Conservation (phyloP, 2,888 invertebrate species). For the Unio delphinus region DNA sequence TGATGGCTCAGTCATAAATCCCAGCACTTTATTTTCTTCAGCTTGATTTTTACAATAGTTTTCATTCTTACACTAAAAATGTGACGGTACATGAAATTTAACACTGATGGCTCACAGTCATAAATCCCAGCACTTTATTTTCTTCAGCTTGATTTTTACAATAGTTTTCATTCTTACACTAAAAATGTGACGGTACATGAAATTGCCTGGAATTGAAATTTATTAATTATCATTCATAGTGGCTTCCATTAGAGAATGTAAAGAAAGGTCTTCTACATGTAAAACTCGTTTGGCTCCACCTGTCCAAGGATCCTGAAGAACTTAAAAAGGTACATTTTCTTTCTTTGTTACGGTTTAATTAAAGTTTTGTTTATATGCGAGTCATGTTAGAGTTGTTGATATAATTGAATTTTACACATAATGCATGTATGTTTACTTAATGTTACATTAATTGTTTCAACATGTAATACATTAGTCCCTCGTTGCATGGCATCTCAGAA, state of each 20-base stretch:
- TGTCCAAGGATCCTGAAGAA: constrained; percentile 81
- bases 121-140: too few species aligned
- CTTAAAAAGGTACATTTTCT: constrained; percentile 79
- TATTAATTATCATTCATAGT: constrained; percentile 75
- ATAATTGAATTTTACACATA: constrained; percentile 1
- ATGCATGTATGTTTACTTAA: neutral
- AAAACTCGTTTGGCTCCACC: constrained; percentile 89
- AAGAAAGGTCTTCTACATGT: constrained; percentile 95
- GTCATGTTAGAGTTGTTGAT: neutral
- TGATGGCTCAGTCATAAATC: too few species aligned
- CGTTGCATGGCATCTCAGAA: too few species aligned
- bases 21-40: too few species aligned
- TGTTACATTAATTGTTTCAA: too few species aligned
- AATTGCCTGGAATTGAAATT: neutral
- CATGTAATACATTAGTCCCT: too few species aligned
- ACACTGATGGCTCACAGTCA: too few species aligned
- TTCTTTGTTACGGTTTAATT: too few species aligned
- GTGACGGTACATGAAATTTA: too few species aligned
- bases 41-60: too few species aligned
- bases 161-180: neutral
- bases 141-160: too few species aligned
- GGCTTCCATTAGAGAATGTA: constrained; percentile 94
- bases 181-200: neutral
- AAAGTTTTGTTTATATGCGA: neutral
- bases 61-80: too few species aligned